Evolutionary conservation across 2,888 invertebrate genomes (phyloP), one percentile per base, ranked within the genome.

Genomic region (Thereva unica): DNA sequence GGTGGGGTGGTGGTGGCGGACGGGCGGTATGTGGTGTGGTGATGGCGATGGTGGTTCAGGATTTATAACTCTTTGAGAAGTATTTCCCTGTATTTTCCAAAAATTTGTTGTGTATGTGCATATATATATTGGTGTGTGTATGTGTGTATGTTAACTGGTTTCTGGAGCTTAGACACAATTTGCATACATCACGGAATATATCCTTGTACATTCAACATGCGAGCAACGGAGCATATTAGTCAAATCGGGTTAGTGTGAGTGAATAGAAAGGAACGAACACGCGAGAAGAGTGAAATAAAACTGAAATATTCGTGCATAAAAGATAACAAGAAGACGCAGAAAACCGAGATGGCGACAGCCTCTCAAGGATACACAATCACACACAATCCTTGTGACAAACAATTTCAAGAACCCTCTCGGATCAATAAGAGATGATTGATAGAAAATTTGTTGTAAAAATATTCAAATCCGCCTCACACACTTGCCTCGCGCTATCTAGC

Each of bases 381-480:
- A 63, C 41, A 35, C 23, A 23, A 23, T 37, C 37, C 59, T 38
- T 64, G 64, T 66, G 59, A 57, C 68, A 68, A 54, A 65, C 66
- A 68, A 68, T 68, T 66, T 59, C 38, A 53, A 56, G 59, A 44
- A 57, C 56, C 57, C 53, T 49, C 38, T 38, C 50, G 67, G 69
- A 69, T 69, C 69, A 69, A 69, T 69, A 69, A 59, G 57, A 61
- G 55, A 69, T 69, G 69, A 69, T 69, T 69, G 69, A 69, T 69
- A 69, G 69, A 69, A 67, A 69, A 69, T 69, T 23, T 69, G 67
- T 64, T 67, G 64, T 49, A 67, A 64, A 68, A 67, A 69, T 67
- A 69, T 67, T 68, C 68, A 68, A 68, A 66, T 61, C 12, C 41
- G 35, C 35, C 41, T 55, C 61, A 41, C 57, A 57, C 10, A 10